Evolutionary conservation across 2,888 invertebrate genomes (phyloP).

Genomic region (Fragum fragum): DNA sequence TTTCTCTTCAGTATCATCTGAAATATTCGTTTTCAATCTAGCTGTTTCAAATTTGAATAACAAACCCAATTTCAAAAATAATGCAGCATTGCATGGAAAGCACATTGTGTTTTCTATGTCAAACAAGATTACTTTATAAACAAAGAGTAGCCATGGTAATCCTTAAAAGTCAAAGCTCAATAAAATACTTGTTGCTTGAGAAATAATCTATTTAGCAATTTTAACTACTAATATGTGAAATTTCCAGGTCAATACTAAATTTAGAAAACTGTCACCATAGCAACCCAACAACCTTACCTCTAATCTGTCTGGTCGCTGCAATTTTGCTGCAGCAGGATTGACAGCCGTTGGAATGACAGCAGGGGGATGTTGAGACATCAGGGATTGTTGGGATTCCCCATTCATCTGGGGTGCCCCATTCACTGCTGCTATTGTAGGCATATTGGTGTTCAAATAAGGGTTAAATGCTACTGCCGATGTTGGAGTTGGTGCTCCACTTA

Average conservation of each 20-base stretch:
- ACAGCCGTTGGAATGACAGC: conserved; percentile 75
- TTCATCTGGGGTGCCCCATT: conserved; percentile 60
- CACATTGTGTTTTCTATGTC: background rate
- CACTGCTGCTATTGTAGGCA: conserved; percentile 68
- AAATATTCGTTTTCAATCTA: too few species aligned
- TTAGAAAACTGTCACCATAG: conserved; percentile 47
- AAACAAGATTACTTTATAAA: background rate
- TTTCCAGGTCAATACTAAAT: background rate
- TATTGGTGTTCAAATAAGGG: conserved; percentile 73
- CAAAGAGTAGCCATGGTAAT: background rate
- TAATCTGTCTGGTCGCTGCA: conserved; percentile 97
- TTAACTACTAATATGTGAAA: background rate
- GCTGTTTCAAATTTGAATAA: too few species aligned
- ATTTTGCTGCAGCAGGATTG: conserved; percentile 90
- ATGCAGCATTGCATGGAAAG: background rate
- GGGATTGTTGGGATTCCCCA: conserved; percentile 60
- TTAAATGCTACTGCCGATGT: conserved; percentile 76
- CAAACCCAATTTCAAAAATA: background rate
- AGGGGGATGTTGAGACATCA: conserved; percentile 72
- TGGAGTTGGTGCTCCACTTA: conserved; percentile 73
- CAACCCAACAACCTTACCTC: conserved; percentile 90
- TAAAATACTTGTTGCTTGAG: background rate
- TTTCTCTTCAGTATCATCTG: too few species aligned
- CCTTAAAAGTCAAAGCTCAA: background rate
- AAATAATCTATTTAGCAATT: background rate